Conservation (phyloP, 2,888 invertebrate species). For the Mamestra brassicae region DNA sequence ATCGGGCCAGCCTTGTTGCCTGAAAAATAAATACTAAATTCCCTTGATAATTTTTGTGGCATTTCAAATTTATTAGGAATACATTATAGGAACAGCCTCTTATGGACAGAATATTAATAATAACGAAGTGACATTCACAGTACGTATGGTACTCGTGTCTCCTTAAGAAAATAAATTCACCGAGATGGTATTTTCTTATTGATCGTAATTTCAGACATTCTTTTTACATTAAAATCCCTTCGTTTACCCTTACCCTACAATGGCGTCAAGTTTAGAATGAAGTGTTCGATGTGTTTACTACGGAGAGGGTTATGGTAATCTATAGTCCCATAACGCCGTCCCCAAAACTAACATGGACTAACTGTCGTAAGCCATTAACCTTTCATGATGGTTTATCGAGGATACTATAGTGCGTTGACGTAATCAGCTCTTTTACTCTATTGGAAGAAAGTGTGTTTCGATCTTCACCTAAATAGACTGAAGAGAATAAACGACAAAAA, state of each 20-base stretch:
- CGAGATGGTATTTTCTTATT: slow-evolving; percentile 63
- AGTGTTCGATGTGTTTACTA: slow-evolving; percentile 60
- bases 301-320: slow-evolving; percentile 59
- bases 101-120: slow-evolving; percentile 76
- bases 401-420: slow-evolving; percentile 17
- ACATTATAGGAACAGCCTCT: slow-evolving; percentile 74
- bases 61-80: slow-evolving; percentile 66
- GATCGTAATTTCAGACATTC: slow-evolving; percentile 64
- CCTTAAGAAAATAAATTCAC: slow-evolving; percentile 71
- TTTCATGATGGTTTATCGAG: slow-evolving; percentile 60
- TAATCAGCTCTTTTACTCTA: slow-evolving; percentile 13
- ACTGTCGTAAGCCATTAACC: slow-evolving; percentile 60
- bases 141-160: slow-evolving; percentile 66
- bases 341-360: slow-evolving; percentile 62
- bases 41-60: slow-evolving; percentile 45
- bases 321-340: slow-evolving; percentile 53
- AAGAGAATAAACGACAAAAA: slow-evolving; percentile 10
- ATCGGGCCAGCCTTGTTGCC: slow-evolving; percentile 62
- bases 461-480: neutral
- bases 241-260: slow-evolving; percentile 48
- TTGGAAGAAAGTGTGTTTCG: neutral
- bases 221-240: slow-evolving; percentile 56
- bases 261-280: slow-evolving; percentile 53
- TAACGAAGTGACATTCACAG: slow-evolving; percentile 70
- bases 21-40: slow-evolving; percentile 64